Conservation (phyloP, 2,888 invertebrate species). For the Nomada ferruginata region DNA sequence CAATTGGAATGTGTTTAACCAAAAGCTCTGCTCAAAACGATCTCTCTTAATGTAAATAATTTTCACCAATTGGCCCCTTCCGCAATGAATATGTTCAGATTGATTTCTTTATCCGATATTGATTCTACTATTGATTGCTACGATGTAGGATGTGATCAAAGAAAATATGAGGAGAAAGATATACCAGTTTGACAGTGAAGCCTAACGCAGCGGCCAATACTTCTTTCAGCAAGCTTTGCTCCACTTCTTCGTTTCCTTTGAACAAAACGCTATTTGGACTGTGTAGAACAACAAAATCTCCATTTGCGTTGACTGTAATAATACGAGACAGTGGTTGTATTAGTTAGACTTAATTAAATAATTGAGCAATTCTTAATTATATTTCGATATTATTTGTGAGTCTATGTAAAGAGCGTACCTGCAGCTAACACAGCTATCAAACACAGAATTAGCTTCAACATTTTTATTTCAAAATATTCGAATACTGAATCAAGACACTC, state of each 20-base stretch:
- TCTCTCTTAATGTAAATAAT: too few species aligned
- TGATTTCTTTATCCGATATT: neutral
- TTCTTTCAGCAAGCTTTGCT: conserved; percentile 89
- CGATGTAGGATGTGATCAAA: neutral
- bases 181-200: conserved; percentile 89
- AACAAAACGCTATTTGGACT: conserved; percentile 89
- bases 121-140: neutral
- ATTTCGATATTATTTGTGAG: neutral
- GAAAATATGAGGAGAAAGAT: conserved; percentile 35
- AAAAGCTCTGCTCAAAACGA: too few species aligned
- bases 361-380: neutral
- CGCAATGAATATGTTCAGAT: neutral
- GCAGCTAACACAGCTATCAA: conserved; percentile 48
- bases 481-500: conserved; percentile 66
- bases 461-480: conserved; percentile 46
- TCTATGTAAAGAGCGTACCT: conserved; percentile 53
- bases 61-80: too few species aligned
- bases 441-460: conserved; percentile 66
- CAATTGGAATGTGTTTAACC: too few species aligned
- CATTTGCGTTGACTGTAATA: conserved; percentile 85
- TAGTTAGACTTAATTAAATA: neutral
- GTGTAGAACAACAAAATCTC: conserved; percentile 89
- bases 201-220: conserved; percentile 90
- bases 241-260: conserved; percentile 87
- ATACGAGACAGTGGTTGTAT: conserved; percentile 2